Conservation (phyloP, 2,888 invertebrate species). For the Tiliacea citrago region DNA sequence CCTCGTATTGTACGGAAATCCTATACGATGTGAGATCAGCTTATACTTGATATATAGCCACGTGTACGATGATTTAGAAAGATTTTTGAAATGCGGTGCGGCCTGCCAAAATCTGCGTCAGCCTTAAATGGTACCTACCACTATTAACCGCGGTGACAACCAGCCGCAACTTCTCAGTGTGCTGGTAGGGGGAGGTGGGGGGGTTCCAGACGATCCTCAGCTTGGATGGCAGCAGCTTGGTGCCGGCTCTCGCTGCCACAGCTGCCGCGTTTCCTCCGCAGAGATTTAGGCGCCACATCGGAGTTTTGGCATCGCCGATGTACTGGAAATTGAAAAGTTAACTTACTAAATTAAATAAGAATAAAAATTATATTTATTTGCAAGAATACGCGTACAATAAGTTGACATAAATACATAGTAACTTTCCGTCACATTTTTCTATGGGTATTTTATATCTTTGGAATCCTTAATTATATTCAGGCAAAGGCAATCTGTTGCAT, state of each 20-base stretch:
- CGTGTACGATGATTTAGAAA: too few species aligned
- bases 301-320: constrained; percentile 82
- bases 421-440: too few species aligned
- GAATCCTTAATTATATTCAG: not conserved
- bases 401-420: too few species aligned
- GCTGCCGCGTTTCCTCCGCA: constrained; percentile 90
- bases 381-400: too few species aligned
- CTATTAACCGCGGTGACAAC: constrained; percentile 88
- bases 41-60: too few species aligned
- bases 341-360: too few species aligned
- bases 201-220: constrained; percentile 90
- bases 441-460: not conserved
- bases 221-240: constrained; percentile 89
- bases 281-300: constrained; percentile 90
- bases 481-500: too few species aligned
- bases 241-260: constrained; percentile 85
- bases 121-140: constrained; percentile 74
- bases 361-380: not conserved
- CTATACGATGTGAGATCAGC: too few species aligned
- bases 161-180: constrained; percentile 86
- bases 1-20: too few species aligned
- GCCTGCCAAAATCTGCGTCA: not conserved
- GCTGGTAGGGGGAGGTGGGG: constrained; percentile 84
- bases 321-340: constrained; percentile 74
- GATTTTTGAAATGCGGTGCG: not conserved